phyloP scores from a whole-genome alignment of 2,797 vertebrate species.

The Pangasius krempfi region DNA sequence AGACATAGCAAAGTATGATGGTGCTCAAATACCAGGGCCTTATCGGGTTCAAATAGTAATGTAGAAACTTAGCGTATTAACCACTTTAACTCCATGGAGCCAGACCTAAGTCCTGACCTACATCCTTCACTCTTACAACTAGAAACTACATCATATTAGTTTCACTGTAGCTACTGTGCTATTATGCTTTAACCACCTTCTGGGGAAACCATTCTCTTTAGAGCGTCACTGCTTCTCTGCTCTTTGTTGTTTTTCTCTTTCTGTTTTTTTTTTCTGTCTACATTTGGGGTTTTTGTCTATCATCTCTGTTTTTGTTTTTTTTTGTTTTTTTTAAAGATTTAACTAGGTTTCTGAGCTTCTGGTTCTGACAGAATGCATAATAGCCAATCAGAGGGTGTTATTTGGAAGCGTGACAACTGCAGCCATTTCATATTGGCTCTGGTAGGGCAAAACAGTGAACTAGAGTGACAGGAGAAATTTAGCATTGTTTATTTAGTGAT shows the following conservation, averaged over 20 bases:
- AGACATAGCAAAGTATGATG: slow-evolving; percentile 11
- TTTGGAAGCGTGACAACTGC: background rate
- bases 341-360: background rate
- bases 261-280: background rate
- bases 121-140: background rate
- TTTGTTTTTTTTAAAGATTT: background rate
- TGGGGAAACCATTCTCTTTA: background rate
- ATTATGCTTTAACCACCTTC: background rate
- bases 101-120: background rate
- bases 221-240: background rate
- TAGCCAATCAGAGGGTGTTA: background rate
- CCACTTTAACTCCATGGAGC: background rate
- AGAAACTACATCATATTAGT: background rate
- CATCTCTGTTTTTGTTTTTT: background rate
- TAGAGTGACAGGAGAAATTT: background rate
- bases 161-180: background rate
- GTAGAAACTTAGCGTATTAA: background rate
- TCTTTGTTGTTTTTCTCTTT: background rate
- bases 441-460: background rate
- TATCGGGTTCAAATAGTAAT: background rate
- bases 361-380: background rate
- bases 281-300: background rate
- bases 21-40: background rate
- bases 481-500: background rate
- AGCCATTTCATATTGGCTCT: background rate